These are phyloP conservation scores for Alligator mississippiensis DNA, from an alignment of 2,113 vertebrate species.

Conservation along the genomic window DNA sequence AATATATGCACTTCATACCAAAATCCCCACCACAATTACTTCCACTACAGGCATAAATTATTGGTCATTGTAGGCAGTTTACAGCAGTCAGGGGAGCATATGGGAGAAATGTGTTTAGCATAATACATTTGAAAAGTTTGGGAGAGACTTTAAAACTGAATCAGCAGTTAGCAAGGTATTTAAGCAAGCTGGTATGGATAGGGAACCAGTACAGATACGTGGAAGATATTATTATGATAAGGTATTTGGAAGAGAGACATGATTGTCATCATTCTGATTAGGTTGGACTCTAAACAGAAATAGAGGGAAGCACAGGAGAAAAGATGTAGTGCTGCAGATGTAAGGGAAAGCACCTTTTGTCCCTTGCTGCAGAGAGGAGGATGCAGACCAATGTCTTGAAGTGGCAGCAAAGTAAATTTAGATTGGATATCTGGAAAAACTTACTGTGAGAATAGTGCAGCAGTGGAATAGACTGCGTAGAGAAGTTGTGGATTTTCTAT, in stretches of 20 bases:
- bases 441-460: too few species aligned
- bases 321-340: fast-evolving
- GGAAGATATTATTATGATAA: not conserved
- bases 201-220: fast-evolving
- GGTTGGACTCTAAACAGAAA: not conserved
- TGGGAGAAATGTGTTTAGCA: not conserved
- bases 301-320: not conserved
- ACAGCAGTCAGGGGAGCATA: not conserved
- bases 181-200: not conserved
- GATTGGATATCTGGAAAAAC: too few species aligned
- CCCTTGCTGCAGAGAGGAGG: too few species aligned
- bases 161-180: not conserved
- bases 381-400: too few species aligned
- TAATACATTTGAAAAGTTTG: slow-evolving; percentile 9
- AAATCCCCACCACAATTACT: not conserved
- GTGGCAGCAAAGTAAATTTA: too few species aligned
- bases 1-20: not conserved
- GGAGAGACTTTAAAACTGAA: slow-evolving; percentile 25
- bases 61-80: not conserved
- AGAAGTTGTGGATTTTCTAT: too few species aligned
- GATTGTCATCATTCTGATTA: not conserved
- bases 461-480: too few species aligned
- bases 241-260: not conserved
- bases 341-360: too few species aligned
- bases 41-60: not conserved